Evolutionary conservation across 2,113 vertebrate genomes (phyloP).

Genomic region (Centrocercus urophasianus): DNA sequence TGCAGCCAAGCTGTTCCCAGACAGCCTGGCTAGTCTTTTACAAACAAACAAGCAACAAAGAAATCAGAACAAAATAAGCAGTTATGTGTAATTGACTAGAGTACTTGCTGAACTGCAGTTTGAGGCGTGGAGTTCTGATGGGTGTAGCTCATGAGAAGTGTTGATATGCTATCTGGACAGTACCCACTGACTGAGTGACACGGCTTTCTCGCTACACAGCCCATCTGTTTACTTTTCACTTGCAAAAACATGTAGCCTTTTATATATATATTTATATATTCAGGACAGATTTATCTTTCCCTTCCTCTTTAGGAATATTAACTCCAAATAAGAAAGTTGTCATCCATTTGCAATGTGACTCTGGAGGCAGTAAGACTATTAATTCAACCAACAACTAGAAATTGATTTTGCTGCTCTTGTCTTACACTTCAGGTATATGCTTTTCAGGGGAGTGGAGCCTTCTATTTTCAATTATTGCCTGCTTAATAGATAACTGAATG

Average conservation of each 20-base stretch:
- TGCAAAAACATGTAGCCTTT: constrained; percentile 28
- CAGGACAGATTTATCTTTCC: background rate
- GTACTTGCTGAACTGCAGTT: constrained; percentile 13
- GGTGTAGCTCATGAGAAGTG: background rate
- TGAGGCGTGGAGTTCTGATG: constrained; percentile 2
- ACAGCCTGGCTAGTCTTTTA: constrained; percentile 53
- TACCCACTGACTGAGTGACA: constrained; percentile 31
- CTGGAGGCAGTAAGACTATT: background rate
- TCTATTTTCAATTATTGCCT: background rate
- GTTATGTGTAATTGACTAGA: constrained; percentile 44
- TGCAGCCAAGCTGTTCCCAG: constrained; percentile 67
- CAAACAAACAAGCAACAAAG: constrained; percentile 47
- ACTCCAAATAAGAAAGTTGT: background rate
- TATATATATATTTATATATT: background rate
- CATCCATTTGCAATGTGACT: background rate
- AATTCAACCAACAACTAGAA: constrained; percentile 1
- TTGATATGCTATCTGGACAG: constrained; percentile 60
- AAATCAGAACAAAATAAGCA: constrained; percentile 18
- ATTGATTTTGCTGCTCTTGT: constrained; percentile 4
- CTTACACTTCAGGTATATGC: background rate
- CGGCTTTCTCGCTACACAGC: background rate
- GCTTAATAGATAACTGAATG: background rate
- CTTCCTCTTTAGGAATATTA: constrained; percentile 23
- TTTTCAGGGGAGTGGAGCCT: background rate
- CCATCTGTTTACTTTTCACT: constrained; percentile 59